phyloP scores from a whole-genome alignment of 2,888 invertebrate species.

The Limnephilus lunatus region DNA sequence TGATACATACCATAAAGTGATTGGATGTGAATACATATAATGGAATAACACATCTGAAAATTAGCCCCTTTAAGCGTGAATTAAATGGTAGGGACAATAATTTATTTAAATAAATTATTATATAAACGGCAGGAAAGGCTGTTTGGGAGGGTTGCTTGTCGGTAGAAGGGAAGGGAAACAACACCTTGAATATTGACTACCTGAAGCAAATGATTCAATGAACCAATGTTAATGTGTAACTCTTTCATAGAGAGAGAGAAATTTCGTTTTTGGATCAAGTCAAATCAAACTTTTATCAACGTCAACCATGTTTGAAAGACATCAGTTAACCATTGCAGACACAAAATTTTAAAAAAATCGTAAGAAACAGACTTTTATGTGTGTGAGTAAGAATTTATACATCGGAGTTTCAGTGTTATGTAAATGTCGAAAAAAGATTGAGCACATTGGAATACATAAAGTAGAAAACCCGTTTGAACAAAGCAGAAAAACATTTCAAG shows the following conservation, averaged over 20 bases:
- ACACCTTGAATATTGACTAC: neutral
- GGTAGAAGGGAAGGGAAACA: neutral
- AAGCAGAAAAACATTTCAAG: too few relatives aligned
- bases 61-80: neutral
- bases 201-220: neutral
- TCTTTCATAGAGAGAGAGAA: neutral
- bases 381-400: too few relatives aligned
- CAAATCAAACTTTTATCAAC: neutral
- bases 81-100: neutral
- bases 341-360: too few relatives aligned
- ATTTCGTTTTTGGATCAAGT: neutral
- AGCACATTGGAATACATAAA: too few relatives aligned
- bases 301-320: too few relatives aligned
- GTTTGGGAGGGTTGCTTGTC: neutral
- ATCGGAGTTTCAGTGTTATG: too few relatives aligned
- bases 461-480: too few relatives aligned
- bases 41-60: neutral
- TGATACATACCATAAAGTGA: neutral
- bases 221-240: neutral
- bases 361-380: too few relatives aligned
- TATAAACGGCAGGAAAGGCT: neutral
- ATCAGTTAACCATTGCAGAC: too few relatives aligned
- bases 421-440: too few relatives aligned
- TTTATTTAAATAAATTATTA: neutral
- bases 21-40: neutral